Conservation (phyloP, 2,888 invertebrate species). For the Thecocarcelia acutangulata region DNA sequence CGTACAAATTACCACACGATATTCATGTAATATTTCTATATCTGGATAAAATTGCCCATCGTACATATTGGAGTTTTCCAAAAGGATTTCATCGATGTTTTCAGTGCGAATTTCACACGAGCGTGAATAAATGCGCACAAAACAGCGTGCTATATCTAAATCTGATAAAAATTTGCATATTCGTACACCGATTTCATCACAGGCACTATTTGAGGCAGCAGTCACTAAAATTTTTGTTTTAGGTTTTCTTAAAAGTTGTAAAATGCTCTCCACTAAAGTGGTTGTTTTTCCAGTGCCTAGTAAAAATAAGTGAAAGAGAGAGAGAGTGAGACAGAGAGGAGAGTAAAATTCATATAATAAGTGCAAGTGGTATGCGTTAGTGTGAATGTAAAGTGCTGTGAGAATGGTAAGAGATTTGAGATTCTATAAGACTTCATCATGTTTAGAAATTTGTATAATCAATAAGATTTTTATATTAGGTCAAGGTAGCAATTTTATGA, state of each 20-base stretch:
- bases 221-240: constrained; percentile 84
- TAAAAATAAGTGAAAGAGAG: constrained; percentile 26
- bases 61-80: constrained; percentile 81
- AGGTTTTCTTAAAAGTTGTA: constrained; percentile 82
- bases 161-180: constrained; percentile 75
- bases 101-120: constrained; percentile 79
- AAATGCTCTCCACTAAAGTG: constrained; percentile 87
- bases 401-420: too few relatives aligned
- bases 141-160: constrained; percentile 67
- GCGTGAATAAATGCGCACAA: constrained; percentile 82
- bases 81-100: constrained; percentile 77
- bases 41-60: constrained; percentile 80
- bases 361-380: too few relatives aligned
- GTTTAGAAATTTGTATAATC: too few relatives aligned
- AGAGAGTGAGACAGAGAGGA: too few relatives aligned
- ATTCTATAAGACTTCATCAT: too few relatives aligned
- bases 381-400: too few relatives aligned
- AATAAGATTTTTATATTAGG: too few relatives aligned
- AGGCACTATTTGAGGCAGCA: constrained; percentile 88
- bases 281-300: constrained; percentile 87
- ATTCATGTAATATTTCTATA: constrained; percentile 82
- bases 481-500: too few relatives aligned
- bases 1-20: constrained; percentile 85
- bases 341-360: too few relatives aligned
- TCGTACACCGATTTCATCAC: constrained; percentile 85